Conservation (phyloP, 2,113 vertebrate genomes). For the Agapornis roseicollis region DNA sequence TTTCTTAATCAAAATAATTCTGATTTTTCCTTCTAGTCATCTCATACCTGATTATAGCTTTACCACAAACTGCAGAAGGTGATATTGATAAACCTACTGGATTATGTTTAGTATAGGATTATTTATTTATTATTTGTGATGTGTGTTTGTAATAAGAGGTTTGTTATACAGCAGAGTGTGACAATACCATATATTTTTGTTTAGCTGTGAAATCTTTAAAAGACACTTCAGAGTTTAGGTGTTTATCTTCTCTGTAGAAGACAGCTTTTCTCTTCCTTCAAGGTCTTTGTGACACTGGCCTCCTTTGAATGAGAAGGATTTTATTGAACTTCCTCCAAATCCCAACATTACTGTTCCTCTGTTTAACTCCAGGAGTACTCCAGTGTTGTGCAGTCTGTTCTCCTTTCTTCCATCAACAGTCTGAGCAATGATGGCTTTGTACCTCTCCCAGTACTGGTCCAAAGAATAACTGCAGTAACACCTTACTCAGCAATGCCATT, state of each 20-base stretch:
- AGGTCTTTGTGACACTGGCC: background rate
- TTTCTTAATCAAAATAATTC: background rate
- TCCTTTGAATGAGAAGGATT: background rate
- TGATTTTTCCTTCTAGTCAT: background rate
- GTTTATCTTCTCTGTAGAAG: background rate
- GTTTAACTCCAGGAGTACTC: background rate
- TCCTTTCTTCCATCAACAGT: background rate
- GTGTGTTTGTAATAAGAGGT: background rate
- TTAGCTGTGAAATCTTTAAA: background rate
- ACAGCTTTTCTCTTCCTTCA: background rate
- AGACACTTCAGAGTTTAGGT: background rate
- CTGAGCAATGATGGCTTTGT: background rate
- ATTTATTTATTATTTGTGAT: background rate
- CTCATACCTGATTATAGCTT: background rate
- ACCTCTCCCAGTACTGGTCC: background rate
- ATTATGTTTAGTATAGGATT: background rate
- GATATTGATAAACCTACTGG: background rate
- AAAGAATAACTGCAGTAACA: background rate
- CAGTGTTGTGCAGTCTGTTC: background rate
- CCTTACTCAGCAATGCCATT: background rate
- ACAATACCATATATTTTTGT: background rate
- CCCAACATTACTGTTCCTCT: background rate
- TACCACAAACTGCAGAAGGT: background rate
- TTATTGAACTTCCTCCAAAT: constrained; percentile 9
- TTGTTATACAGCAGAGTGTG: background rate